Base-by-base conservation (phyloP, 2,113 vertebrate species). In the Polypterus senegalus region DNA sequence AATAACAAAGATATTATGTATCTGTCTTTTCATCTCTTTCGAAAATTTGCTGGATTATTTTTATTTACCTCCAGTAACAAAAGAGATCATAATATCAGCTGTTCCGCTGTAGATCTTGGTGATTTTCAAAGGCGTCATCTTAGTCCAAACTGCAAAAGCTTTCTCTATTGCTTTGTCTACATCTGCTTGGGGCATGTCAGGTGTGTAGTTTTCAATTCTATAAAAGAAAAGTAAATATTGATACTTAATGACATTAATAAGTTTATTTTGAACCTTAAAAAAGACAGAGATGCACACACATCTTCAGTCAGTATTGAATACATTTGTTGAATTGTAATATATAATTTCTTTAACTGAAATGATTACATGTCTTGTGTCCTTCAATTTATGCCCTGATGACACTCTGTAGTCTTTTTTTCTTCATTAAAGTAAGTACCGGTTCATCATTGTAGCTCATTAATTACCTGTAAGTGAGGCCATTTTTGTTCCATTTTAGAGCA, bases 21-120 rank as follows among this genome's bases (percentile, higher is more conserved):
- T 27, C 27, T 27, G 27, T 27, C 27, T 27, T 27, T 27, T 27
- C 27, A 27, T 27, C 27, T 27, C 27, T 27, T 27, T 27, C 27
- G 2, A 27, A 27, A 27, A 27, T 27, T 27, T 27, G 27, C 27
- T 27, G 27, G 27, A 27, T 27, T 27, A 27, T 27, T 27, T 27
- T 27, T 27, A 46, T 65, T 74, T 78, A 97, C 94, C 77, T 85
- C 49, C 0, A 3, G 43, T 46, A 11, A 51, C 64, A 56, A 97
- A 98, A 54, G 83, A 85, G 71, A 97, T 89, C 80, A 87, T 81
- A 73, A 98, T 97, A 74, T 97, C 92, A 8, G 88, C 89, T 3
- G 67, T 72, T 65, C 73, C 76, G 0, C 74, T 60, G 3, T 75
- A 48, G 64, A 83, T 51, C 10, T 59, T 83, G 2, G 49, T 83